Percentiles rank a stretch among this genome's conserved stretches.
Evolutionary conservation across 2,113 vertebrate genomes (phyloP).

Genomic region (Cisticola juncidis): DNA sequence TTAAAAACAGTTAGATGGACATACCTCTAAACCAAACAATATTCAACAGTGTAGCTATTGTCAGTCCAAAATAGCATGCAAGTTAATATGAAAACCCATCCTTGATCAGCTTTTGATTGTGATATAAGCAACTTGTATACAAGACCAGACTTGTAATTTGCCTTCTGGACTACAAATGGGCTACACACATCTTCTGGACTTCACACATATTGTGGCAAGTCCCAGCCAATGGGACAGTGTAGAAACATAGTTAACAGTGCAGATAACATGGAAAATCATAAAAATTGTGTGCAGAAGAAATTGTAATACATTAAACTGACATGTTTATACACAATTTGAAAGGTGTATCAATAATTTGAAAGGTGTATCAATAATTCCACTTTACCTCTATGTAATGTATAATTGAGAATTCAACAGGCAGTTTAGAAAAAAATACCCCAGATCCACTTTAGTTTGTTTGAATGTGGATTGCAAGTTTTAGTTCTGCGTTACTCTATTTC

Average conservation of each 20-base stretch:
- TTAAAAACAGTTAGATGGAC: conserved; percentile 32
- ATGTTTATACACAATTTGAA: background rate
- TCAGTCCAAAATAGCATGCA: conserved; percentile 30
- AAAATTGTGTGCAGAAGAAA: background rate
- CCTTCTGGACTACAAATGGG: background rate
- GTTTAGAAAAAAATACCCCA: background rate
- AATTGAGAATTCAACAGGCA: background rate
- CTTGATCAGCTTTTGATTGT: background rate
- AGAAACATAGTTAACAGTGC: background rate
- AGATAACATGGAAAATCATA: background rate
- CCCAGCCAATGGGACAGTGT: background rate
- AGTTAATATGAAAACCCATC: background rate
- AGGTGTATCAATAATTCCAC: background rate
- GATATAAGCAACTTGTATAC: background rate
- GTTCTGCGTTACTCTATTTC: background rate
- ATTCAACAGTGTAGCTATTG: background rate
- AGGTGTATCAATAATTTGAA: background rate
- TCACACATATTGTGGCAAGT: background rate
- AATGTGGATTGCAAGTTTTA: background rate
- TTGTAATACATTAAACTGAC: background rate
- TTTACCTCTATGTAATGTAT: background rate
- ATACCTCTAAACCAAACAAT: conserved; percentile 34
- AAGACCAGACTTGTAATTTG: background rate
- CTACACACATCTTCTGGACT: background rate
- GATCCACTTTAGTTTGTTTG: background rate